Evolutionary conservation across 2,797 vertebrate genomes (phyloP), one percentile per base, ranked within the genome.

Genomic region (Lepus oiostolus): DNA sequence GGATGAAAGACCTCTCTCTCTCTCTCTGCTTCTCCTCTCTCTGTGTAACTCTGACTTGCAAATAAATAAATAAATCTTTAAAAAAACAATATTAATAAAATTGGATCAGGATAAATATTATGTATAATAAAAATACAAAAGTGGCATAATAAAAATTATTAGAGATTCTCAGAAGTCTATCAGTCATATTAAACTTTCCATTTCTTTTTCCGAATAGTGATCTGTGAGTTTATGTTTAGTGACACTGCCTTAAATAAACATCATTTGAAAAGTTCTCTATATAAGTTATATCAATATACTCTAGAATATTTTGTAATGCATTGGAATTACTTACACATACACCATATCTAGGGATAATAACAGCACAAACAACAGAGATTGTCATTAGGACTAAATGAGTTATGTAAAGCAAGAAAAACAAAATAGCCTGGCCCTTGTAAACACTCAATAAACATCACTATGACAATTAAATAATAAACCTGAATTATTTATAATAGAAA

Each of bases 401-500:
- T 79, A 76, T 26, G 42, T 58, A 91, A 90, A 80, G 22, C 26
- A 85, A 82, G 50, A 38, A 91, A 93, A 90, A 60, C 26, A 75
- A 26, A n/a, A 47, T 47, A 47, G 26, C 4, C 28, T 81, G n/a
- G 28, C 7, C 67, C 32, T 77, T 70, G 67, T 47, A 58, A 93
- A 79, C 4, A 32, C 13, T 63, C 82, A 38, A 50, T 70, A 95
- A 58, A 70, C 62, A 90, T 70, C 89, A 88, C n/a, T 76, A 60
- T 87, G 85, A 87, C 5, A 89, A 87, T 84, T 76, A 79, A 92
- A 90, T 58, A 88, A 76, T 75, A 80, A 92, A 81, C 26, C 12
- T 62, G 7, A 47, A 90, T 76, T 93, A 90, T 54, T 54, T 85
- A 70, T 3, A 24, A 1, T 0, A 84, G 32, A 35, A 88, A 81